Percentiles rank a stretch among this genome's conserved stretches.
These are phyloP conservation scores for Anticlea derivata DNA, from an alignment of 2,888 invertebrate species.

Conservation along the genomic window DNA sequence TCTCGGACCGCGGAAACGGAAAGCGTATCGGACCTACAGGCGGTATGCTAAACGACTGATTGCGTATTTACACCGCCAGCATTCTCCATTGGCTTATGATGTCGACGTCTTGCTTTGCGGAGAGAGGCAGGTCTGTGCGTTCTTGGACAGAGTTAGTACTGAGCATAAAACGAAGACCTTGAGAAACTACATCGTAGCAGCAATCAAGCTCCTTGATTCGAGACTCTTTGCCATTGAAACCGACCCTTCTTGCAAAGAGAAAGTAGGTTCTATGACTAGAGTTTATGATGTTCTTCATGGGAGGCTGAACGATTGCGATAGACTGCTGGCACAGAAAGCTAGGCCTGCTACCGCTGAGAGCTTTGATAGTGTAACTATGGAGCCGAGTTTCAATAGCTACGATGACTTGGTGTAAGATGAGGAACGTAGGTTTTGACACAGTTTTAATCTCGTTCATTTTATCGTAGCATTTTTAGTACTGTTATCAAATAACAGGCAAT, in stretches of 20 bases:
- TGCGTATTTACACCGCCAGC: slow-evolving; percentile 75
- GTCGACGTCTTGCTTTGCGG: slow-evolving; percentile 78
- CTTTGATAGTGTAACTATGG: slow-evolving; percentile 68
- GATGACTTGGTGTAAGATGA: slow-evolving; percentile 61
- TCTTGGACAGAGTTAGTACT: slow-evolving; percentile 72
- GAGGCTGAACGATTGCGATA: slow-evolving; percentile 71
- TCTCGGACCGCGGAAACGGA: slow-evolving; percentile 73
- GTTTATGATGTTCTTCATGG: slow-evolving; percentile 77
- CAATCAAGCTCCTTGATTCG: slow-evolving; percentile 77
- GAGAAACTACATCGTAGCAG: slow-evolving; percentile 78
- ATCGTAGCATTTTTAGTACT: slow-evolving; percentile 1
- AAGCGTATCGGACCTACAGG: slow-evolving; percentile 76
- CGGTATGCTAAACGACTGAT: slow-evolving; percentile 78
- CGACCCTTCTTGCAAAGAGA: slow-evolving; percentile 78
- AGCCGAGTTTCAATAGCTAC: slow-evolving; percentile 68
- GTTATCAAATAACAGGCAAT: slow-evolving; percentile 26
- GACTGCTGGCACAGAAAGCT: slow-evolving; percentile 69
- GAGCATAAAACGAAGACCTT: slow-evolving; percentile 79
- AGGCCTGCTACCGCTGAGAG: slow-evolving; percentile 47
- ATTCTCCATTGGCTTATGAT: slow-evolving; percentile 78
- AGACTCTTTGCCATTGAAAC: slow-evolving; percentile 79
- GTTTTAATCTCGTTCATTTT: slow-evolving; percentile 20
- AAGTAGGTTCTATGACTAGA: slow-evolving; percentile 77
- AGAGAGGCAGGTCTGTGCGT: slow-evolving; percentile 76
- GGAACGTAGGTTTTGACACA: neutral